Evolutionary conservation across 2,888 invertebrate species (phyloP).

Genomic region (Melitaea athalia): DNA sequence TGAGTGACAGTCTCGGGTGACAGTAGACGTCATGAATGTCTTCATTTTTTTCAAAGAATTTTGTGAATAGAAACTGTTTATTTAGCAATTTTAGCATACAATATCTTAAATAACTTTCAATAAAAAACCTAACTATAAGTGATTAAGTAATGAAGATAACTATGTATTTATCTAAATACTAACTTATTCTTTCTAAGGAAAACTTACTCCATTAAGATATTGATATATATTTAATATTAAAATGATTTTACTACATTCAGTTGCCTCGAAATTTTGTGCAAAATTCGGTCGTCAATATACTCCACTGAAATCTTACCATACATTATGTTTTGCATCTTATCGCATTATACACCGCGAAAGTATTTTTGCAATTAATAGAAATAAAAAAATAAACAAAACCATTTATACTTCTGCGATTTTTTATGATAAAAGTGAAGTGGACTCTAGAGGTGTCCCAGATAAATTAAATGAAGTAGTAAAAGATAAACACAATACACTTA

Average conservation of each 20-base stretch:
- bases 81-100: slow-evolving; percentile 8
- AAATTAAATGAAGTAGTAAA: slow-evolving; percentile 34
- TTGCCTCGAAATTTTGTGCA: slow-evolving; percentile 63
- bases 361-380: slow-evolving; percentile 40
- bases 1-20: too few relatives aligned
- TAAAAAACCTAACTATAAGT: neutral
- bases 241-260: slow-evolving; percentile 64
- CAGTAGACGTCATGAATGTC: slow-evolving; percentile 15
- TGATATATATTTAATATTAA: slow-evolving; percentile 25
- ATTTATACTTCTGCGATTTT: slow-evolving; percentile 56
- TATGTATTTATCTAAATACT: slow-evolving; percentile 26
- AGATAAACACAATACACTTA: slow-evolving; percentile 49
- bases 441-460: slow-evolving; percentile 42
- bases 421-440: slow-evolving; percentile 55
- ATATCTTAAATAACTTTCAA: slow-evolving; percentile 2
- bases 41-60: slow-evolving; percentile 17
- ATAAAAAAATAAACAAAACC: slow-evolving; percentile 50
- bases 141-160: slow-evolving; percentile 7
- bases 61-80: slow-evolving; percentile 16
- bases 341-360: slow-evolving; percentile 49
- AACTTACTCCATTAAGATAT: neutral
- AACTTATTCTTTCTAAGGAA: slow-evolving; percentile 3
- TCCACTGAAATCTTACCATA: slow-evolving; percentile 61
- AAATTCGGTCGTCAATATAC: slow-evolving; percentile 60
- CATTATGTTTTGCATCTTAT: slow-evolving; percentile 51